These are phyloP conservation scores for Zeus faber DNA, from an alignment of 2,113 vertebrate genomes.

Conservation along the genomic window DNA sequence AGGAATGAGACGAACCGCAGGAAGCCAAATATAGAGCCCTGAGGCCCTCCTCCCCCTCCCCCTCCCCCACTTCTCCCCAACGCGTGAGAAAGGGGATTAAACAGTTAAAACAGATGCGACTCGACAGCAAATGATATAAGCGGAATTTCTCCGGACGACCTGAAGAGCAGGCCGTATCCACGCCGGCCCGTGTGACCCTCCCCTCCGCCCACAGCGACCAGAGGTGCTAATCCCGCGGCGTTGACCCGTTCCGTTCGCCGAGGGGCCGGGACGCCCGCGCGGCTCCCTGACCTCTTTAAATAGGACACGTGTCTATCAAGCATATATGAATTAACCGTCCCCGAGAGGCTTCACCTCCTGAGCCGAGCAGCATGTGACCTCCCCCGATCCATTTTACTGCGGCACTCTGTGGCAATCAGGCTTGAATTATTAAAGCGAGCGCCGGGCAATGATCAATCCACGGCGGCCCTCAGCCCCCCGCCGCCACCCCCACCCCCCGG, in stretches of 20 bases:
- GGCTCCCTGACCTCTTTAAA: constrained; percentile 85
- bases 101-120: no score
- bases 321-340: constrained; percentile 90
- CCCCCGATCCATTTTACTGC: constrained; percentile 79
- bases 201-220: constrained; percentile 45
- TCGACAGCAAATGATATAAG: no score
- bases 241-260: constrained; percentile 70
- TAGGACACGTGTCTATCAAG: constrained; percentile 89
- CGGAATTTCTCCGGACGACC: no score
- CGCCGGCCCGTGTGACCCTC: no score
- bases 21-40: no score
- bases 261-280: constrained; percentile 72
- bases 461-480: constrained; percentile 54
- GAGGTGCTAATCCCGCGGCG: constrained; percentile 56
- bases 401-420: constrained; percentile 74
- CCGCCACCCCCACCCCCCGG: no score
- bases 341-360: constrained; percentile 87
- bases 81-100: no score
- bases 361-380: constrained; percentile 73
- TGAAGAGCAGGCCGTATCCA: no score
- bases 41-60: no score
- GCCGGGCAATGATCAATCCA: constrained; percentile 78
- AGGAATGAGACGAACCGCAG: no score
- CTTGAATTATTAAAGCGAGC: constrained; percentile 80
- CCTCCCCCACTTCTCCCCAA: no score